Conservation (phyloP, 2,113 vertebrate species). For the Alaudala cheleensis region DNA sequence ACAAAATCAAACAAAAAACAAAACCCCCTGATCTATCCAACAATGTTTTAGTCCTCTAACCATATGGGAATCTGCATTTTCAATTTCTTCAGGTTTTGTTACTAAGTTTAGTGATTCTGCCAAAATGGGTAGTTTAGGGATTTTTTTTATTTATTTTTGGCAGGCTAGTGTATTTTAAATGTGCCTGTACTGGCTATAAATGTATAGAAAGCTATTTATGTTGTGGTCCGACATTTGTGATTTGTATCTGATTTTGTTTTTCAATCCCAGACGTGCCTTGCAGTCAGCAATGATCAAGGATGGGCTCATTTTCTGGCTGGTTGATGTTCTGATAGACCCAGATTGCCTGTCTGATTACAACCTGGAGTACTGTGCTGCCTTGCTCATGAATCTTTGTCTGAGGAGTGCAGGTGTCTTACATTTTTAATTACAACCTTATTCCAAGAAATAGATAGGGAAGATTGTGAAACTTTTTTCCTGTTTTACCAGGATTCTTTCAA, state of each 20-base stretch:
- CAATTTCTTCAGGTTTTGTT: background rate
- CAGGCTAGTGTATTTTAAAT: background rate
- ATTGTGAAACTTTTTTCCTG: background rate
- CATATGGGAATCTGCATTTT: background rate
- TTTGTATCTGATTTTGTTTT: background rate
- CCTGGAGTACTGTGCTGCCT: constrained; percentile 85
- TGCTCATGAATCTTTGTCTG: constrained; percentile 96
- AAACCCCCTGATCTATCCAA: rapidly evolving
- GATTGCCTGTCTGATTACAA: constrained; percentile 92
- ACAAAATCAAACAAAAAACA: background rate
- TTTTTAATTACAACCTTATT: background rate
- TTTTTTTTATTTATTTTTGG: background rate
- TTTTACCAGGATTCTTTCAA: background rate
- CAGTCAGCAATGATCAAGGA: constrained; percentile 91
- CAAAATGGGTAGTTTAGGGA: background rate
- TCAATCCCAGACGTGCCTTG: constrained; percentile 78
- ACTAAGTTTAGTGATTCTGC: background rate
- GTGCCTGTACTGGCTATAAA: background rate
- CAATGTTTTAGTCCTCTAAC: background rate
- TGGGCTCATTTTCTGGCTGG: constrained; percentile 88
- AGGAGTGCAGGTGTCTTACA: constrained; percentile 82
- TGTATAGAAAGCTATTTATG: background rate
- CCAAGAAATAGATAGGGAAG: background rate
- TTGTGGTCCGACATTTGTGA: background rate
- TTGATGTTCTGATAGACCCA: constrained; percentile 85